Conservation (phyloP, 1,140 invertebrate genomes). For the Aphelenchoides fujianensis region DNA sequence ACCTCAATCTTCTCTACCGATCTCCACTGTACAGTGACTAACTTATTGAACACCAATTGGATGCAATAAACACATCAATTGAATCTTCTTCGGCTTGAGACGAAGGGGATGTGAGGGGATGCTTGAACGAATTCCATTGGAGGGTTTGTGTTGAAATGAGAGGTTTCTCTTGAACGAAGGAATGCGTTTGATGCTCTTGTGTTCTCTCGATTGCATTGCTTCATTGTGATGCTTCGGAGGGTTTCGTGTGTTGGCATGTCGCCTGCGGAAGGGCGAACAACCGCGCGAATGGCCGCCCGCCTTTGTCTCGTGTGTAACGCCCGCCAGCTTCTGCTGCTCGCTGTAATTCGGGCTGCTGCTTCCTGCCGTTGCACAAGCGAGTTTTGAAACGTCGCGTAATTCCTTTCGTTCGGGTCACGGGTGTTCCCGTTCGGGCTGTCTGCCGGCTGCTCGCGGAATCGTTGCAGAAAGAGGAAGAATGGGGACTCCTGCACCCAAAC, state of each 20-base stretch:
- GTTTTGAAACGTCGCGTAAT: constrained; percentile 1
- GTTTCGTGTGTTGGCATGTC: no score
- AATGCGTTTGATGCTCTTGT: not conserved
- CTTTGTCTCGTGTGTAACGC: not conserved
- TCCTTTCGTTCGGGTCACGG: not conserved
- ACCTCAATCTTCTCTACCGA: not conserved
- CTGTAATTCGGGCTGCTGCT: not conserved
- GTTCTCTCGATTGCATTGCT: not conserved
- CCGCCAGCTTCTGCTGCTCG: not conserved
- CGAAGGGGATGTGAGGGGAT: not conserved
- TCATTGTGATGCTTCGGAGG: not conserved
- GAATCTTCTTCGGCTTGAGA: not conserved
- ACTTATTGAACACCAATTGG: not conserved
- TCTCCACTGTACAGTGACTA: not conserved
- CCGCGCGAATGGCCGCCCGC: not conserved
- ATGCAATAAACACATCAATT: not conserved
- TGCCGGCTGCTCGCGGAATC: not conserved
- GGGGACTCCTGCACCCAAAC: no score
- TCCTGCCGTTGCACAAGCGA: not conserved
- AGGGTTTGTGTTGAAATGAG: not conserved
- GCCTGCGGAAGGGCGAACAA: no score
- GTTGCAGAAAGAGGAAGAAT: no score
- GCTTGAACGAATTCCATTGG: not conserved
- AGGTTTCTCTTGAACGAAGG: not conserved
- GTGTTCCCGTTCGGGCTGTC: not conserved